These are phyloP conservation scores for Sycophila sp. DNA, from an alignment of 1,140 invertebrate genomes.

Conservation along the genomic window DNA sequence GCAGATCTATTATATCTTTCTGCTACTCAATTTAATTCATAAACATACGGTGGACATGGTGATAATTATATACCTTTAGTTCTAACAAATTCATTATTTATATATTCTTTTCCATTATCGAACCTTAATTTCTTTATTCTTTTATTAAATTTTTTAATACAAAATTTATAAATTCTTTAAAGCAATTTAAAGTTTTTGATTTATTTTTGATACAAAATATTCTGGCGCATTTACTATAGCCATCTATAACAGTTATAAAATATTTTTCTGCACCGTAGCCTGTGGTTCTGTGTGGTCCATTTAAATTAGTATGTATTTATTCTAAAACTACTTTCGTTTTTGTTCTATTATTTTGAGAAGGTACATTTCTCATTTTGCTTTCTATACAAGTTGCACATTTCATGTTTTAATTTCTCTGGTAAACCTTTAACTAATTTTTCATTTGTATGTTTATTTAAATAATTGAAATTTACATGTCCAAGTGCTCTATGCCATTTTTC, in stretches of 20 bases:
- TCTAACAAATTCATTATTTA: background rate
- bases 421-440: background rate
- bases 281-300: no score
- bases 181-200: background rate
- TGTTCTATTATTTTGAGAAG: background rate
- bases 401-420: background rate
- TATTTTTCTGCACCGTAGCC: background rate
- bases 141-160: background rate
- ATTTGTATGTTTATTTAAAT: background rate
- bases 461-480: background rate
- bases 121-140: background rate
- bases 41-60: background rate
- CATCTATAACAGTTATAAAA: no score
- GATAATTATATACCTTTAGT: background rate
- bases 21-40: conserved; percentile 6
- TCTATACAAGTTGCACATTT: background rate
- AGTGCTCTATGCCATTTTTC: background rate
- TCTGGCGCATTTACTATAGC: no score
- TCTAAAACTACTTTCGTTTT: background rate
- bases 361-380: background rate
- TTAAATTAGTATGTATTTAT: no score
- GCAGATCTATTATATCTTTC: conserved; percentile 14
- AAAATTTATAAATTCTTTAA: background rate
- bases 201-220: no score
- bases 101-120: background rate